Evolutionary conservation across 2,888 invertebrate genomes (phyloP).

Genomic region (Pyrrhia umbra): DNA sequence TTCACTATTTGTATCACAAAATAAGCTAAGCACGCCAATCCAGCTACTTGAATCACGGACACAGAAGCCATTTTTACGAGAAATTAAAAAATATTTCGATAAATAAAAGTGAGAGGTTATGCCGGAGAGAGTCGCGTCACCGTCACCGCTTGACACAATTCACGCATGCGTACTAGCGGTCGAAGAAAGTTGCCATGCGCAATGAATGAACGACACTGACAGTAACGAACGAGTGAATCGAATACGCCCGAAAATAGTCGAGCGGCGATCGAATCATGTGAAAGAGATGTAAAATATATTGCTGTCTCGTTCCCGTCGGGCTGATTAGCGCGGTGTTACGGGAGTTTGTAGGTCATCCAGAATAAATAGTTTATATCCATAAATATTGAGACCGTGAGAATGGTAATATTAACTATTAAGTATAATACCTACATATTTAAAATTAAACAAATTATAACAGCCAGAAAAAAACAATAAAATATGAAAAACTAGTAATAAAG

Average conservation of each 20-base stretch:
- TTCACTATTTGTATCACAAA: constrained; percentile 71
- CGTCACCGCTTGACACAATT: constrained; percentile 79
- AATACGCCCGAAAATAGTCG: constrained; percentile 59
- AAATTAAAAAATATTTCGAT: constrained; percentile 46
- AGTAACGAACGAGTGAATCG: constrained; percentile 60
- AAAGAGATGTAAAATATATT: constrained; percentile 59
- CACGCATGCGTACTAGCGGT: constrained; percentile 84
- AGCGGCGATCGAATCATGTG: constrained; percentile 50
- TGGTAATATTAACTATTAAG: too few species aligned
- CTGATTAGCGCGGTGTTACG: constrained; percentile 52
- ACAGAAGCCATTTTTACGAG: constrained; percentile 65
- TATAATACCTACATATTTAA: too few species aligned
- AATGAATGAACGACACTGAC: constrained; percentile 64
- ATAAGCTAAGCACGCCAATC: constrained; percentile 79
- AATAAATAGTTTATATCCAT: constrained; percentile 20
- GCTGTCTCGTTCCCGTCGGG: constrained; percentile 51
- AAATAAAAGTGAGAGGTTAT: constrained; percentile 75
- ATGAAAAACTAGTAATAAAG: too few species aligned
- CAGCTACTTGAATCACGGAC: constrained; percentile 79
- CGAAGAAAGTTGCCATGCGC: constrained; percentile 86
- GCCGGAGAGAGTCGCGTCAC: constrained; percentile 70
- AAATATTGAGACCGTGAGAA: too few species aligned
- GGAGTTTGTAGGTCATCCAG: constrained; percentile 55
- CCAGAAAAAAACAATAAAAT: too few species aligned
- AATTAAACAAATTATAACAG: too few species aligned